Percentiles rank a stretch among this genome's conserved stretches.
phyloP scores from a whole-genome alignment of 1,140 invertebrate species.

The Euschistus heros region DNA sequence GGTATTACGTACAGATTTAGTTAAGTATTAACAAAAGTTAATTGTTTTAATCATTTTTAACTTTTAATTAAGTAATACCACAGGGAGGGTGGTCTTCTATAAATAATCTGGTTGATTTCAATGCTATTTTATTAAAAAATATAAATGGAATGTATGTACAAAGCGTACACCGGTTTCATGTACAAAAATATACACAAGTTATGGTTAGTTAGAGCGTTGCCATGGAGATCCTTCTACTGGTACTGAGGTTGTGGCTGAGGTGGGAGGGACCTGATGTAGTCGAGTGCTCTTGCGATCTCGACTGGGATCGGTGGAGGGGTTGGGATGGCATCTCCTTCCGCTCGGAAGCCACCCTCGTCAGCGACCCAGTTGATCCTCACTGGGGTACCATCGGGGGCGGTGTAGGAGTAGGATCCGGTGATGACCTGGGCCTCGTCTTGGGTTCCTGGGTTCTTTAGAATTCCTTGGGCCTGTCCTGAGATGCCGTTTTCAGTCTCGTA shows the following conservation, averaged over 20 bases:
- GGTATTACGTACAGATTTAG: too few relatives aligned
- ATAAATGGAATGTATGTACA: neutral
- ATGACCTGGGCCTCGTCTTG: constrained; percentile 58
- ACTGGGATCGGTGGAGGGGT: constrained; percentile 27
- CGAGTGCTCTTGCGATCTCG: constrained; percentile 49
- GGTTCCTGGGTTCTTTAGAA: constrained; percentile 55
- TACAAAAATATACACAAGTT: constrained; percentile 6
- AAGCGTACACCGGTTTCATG: neutral
- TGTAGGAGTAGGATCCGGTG: constrained; percentile 62
- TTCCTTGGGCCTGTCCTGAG: constrained; percentile 64
- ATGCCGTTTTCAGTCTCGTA: constrained; percentile 81
- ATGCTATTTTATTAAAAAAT: too few relatives aligned
- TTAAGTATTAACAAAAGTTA: too few relatives aligned
- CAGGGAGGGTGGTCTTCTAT: too few relatives aligned
- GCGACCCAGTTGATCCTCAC: constrained; percentile 53
- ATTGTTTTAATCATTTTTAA: too few relatives aligned
- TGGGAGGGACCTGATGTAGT: constrained; percentile 45
- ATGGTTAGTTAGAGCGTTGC: neutral
- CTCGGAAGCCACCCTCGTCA: constrained; percentile 41
- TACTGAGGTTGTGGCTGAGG: constrained; percentile 17
- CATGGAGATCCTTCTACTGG: neutral
- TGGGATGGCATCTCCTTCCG: constrained; percentile 25
- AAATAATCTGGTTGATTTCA: too few relatives aligned
- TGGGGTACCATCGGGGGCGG: constrained; percentile 40
- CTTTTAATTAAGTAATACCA: too few relatives aligned